Evolutionary conservation across 2,888 invertebrate genomes (phyloP).

Genomic region (Agriopis leucophaearia): DNA sequence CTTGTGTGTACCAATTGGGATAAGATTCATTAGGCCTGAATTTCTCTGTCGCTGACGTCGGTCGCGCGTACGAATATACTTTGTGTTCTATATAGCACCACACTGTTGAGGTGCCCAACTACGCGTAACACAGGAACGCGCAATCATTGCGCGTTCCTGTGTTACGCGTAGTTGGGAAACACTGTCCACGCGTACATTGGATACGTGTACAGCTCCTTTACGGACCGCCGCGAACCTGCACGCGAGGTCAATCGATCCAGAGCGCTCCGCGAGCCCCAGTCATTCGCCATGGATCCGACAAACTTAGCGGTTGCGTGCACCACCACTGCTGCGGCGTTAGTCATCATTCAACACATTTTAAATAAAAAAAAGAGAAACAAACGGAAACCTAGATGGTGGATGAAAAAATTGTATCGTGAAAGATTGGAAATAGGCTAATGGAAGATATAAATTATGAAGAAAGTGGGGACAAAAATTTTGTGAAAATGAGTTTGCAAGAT

Average conservation of each 20-base stretch:
- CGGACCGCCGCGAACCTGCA: not conserved
- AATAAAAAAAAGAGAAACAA: conserved; percentile 44
- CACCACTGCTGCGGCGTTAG: conserved; percentile 45
- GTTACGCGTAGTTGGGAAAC: conserved; percentile 14
- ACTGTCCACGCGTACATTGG: conserved; percentile 23
- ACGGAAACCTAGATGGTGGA: conserved; percentile 48
- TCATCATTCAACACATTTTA: conserved; percentile 46
- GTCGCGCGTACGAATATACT: too few relatives aligned
- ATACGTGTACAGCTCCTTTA: conserved; percentile 7
- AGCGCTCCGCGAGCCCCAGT: conserved; percentile 46
- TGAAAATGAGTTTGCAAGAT: conserved; percentile 42
- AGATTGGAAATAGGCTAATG: conserved; percentile 44
- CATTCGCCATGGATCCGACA: conserved; percentile 50
- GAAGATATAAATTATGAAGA: conserved; percentile 13
- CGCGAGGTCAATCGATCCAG: conserved; percentile 28
- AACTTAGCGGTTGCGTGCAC: conserved; percentile 48
- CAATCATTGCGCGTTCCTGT: conserved; percentile 3
- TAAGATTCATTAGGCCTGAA: too few relatives aligned
- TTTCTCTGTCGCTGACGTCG: too few relatives aligned
- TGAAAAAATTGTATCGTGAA: conserved; percentile 44
- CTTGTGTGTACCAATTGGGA: too few relatives aligned
- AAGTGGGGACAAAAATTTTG: conserved; percentile 43
- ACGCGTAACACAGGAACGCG: too few relatives aligned
- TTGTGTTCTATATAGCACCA: too few relatives aligned
- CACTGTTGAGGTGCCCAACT: too few relatives aligned